phyloP scores from a whole-genome alignment of 2,797 vertebrate species.

The Thalassophryne amazonica region DNA sequence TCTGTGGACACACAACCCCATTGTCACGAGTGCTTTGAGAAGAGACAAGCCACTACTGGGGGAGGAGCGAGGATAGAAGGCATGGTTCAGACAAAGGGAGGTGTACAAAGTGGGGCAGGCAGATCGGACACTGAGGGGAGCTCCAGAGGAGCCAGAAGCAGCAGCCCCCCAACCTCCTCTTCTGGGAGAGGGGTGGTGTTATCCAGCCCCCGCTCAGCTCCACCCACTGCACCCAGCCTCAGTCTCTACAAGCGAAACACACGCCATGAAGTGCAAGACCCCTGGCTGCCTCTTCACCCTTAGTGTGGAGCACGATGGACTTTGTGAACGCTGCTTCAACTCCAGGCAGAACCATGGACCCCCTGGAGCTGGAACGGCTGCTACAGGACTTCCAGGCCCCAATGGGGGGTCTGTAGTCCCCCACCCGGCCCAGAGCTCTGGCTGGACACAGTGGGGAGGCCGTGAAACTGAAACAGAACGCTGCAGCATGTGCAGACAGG shows the following conservation, averaged over 20 bases:
- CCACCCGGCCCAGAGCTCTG: conserved; percentile 53
- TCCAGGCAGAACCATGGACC: conserved; percentile 74
- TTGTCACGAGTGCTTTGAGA: conserved; percentile 95
- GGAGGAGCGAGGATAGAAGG: conserved; percentile 67
- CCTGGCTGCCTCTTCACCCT: conserved; percentile 93
- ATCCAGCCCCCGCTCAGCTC: conserved; percentile 85
- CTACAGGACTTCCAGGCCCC: conserved; percentile 58
- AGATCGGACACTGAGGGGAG: conserved; percentile 59
- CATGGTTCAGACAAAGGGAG: conserved; percentile 65
- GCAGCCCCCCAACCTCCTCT: conserved; percentile 68
- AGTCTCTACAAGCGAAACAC: conserved; percentile 96
- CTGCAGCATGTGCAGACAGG: conserved; percentile 86
- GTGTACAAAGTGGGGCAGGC: conserved; percentile 61
- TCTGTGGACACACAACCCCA: conserved; percentile 95
- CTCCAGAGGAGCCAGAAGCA: conserved; percentile 69
- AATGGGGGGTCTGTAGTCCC: conserved; percentile 57
- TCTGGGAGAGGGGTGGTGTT: conserved; percentile 68
- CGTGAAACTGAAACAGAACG: conserved; percentile 71
- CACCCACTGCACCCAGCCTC: conserved; percentile 92
- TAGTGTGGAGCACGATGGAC: conserved; percentile 91
- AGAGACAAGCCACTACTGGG: conserved; percentile 70
- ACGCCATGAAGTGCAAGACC: conserved; percentile 97
- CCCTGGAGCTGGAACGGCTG: conserved; percentile 45
- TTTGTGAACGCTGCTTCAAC: conserved; percentile 93
- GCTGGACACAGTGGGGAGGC: conserved; percentile 69